Conservation (phyloP, 2,797 vertebrate genomes). For the Eremophila alpestris region DNA sequence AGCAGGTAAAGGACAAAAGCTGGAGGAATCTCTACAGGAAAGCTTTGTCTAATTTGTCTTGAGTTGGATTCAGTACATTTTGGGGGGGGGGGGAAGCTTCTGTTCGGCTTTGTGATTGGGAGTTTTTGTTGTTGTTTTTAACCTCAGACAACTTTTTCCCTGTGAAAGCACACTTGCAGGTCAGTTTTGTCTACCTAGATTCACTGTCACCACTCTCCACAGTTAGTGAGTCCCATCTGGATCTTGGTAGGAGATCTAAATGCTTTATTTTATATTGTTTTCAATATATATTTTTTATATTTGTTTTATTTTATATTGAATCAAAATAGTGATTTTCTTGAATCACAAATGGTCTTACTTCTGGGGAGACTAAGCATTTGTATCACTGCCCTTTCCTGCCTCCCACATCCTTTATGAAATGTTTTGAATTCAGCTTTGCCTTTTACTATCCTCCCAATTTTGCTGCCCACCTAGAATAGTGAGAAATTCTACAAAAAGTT, state of each 20-base stretch:
- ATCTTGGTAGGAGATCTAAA: neutral
- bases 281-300: neutral
- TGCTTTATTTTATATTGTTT: neutral
- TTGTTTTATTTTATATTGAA: neutral
- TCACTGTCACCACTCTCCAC: neutral
- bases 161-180: neutral
- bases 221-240: neutral
- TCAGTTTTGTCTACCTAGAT: neutral
- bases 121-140: neutral
- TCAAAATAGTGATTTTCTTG: neutral
- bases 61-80: neutral
- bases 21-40: neutral
- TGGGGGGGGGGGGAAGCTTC: neutral
- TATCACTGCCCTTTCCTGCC: neutral
- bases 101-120: neutral
- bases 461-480: neutral
- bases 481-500: neutral
- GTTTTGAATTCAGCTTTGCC: neutral
- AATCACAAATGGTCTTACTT: neutral
- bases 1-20: neutral
- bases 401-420: neutral
- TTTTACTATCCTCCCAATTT: slow-evolving; percentile 8
- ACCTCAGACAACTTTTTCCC: neutral
- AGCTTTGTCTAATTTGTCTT: neutral
- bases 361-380: neutral